Conservation (phyloP, 1,140 invertebrate genomes). For the Drosophila paulistorum region DNA sequence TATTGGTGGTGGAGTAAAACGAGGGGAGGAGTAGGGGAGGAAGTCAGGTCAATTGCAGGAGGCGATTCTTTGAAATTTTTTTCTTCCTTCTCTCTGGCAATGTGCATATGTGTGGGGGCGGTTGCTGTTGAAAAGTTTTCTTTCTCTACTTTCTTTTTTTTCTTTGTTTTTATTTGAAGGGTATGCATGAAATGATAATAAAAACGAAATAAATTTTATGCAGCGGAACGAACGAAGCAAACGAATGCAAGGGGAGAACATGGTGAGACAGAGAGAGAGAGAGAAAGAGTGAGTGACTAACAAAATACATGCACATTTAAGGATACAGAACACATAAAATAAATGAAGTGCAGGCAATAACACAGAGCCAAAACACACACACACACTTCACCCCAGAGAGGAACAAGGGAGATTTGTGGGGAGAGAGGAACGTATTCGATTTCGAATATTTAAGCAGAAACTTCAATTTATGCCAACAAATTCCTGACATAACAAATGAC, state of each 20-base stretch:
- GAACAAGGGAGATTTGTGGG: background rate
- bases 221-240: slow-evolving; percentile 56
- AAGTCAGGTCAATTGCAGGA: slow-evolving; percentile 72
- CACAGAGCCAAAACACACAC: slow-evolving; percentile 22
- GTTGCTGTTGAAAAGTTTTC: slow-evolving; percentile 9
- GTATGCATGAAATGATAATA: slow-evolving; percentile 76
- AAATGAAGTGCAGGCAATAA: slow-evolving; percentile 70
- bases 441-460: slow-evolving; percentile 4
- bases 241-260: background rate
- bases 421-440: background rate
- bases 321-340: slow-evolving; percentile 67
- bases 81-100: slow-evolving; percentile 17
- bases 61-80: slow-evolving; percentile 71
- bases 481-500: slow-evolving; percentile 56
- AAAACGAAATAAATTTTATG: slow-evolving; percentile 79
- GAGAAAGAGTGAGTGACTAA: slow-evolving; percentile 57
- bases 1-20: background rate
- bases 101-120: slow-evolving; percentile 29
- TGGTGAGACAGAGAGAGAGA: background rate
- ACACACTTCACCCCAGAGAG: background rate
- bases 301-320: slow-evolving; percentile 74
- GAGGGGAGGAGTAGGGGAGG: background rate
- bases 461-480: slow-evolving; percentile 47
- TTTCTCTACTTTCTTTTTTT: background rate
- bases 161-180: slow-evolving; percentile 17